A percentile compares a stretch with the other conserved stretches of the same genome.
Conservation (phyloP, 1,140 invertebrate genomes). For the Meteorus sp. region DNA sequence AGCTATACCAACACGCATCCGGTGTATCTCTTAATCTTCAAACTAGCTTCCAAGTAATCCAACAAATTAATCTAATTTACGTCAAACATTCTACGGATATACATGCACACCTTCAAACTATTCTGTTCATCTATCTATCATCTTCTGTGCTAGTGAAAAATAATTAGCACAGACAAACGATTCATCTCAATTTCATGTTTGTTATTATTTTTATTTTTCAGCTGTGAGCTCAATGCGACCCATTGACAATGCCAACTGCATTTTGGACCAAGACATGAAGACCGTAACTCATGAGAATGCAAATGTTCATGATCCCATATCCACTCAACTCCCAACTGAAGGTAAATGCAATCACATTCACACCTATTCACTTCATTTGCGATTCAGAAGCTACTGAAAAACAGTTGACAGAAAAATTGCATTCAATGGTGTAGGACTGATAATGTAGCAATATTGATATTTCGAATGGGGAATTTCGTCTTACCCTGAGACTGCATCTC, state of each 20-base stretch:
- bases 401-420: too few relatives aligned
- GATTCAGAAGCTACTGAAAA: too few relatives aligned
- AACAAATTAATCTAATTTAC: too few relatives aligned
- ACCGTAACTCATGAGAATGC: slow-evolving; percentile 78
- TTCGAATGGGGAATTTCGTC: too few relatives aligned
- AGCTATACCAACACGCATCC: background rate
- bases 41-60: background rate
- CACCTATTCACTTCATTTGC: too few relatives aligned
- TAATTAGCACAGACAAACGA: background rate
- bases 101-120: background rate
- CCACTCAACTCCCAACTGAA: slow-evolving; percentile 74
- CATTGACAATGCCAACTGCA: slow-evolving; percentile 83
- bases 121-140: background rate
- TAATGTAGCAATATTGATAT: too few relatives aligned
- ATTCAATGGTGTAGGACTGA: too few relatives aligned
- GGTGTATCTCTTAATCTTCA: background rate
- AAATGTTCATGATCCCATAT: slow-evolving; percentile 71
- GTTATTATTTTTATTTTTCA: slow-evolving; percentile 61
- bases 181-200: background rate
- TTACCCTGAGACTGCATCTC: too few relatives aligned
- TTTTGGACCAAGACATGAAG: slow-evolving; percentile 86
- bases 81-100: background rate
- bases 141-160: background rate
- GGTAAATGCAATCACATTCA: slow-evolving; percentile 57
- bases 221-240: slow-evolving; percentile 84